Percentiles rank a stretch among this genome's conserved stretches.
Evolutionary conservation across 1,140 invertebrate genomes (phyloP).

Genomic region (Anthonomus grandis): DNA sequence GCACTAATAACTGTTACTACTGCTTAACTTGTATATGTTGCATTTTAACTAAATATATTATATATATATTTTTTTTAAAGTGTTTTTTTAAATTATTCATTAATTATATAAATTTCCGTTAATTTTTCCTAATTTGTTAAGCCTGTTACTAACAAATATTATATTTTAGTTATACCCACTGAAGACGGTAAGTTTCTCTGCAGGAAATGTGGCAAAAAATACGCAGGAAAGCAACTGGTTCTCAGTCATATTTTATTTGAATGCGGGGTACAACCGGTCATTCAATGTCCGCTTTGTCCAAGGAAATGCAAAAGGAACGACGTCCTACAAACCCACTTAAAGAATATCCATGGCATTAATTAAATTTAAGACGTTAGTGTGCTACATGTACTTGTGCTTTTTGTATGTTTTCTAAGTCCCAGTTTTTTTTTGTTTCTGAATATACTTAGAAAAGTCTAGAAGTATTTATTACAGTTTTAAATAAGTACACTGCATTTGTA

Average conservation of each 20-base stretch:
- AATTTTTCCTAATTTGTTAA: not conserved
- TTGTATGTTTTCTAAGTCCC: not conserved
- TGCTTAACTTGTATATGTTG: too few species aligned
- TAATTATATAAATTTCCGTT: constrained; percentile 2
- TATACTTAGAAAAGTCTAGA: too few species aligned
- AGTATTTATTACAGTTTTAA: too few species aligned
- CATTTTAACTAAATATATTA: too few species aligned
- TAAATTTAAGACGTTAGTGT: constrained; percentile 1
- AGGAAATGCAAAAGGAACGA: constrained; percentile 45
- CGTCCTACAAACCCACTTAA: constrained; percentile 37
- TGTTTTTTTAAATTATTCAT: not conserved
- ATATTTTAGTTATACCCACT: constrained; percentile 25
- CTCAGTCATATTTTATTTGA: constrained; percentile 64
- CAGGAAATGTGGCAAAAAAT: constrained; percentile 57
- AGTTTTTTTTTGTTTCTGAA: not conserved
- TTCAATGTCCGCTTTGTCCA: constrained; percentile 41
- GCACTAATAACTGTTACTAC: too few species aligned
- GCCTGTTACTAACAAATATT: too few species aligned
- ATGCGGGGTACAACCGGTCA: constrained; percentile 59
- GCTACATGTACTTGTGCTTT: not conserved
- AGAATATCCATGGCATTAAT: constrained; percentile 39
- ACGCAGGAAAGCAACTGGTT: constrained; percentile 54
- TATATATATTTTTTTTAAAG: too few species aligned
- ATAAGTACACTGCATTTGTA: too few species aligned
- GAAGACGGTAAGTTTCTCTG: constrained; percentile 26